Evolutionary conservation across 2,113 vertebrate species (phyloP).

Genomic region (Archocentrus centrarchus): DNA sequence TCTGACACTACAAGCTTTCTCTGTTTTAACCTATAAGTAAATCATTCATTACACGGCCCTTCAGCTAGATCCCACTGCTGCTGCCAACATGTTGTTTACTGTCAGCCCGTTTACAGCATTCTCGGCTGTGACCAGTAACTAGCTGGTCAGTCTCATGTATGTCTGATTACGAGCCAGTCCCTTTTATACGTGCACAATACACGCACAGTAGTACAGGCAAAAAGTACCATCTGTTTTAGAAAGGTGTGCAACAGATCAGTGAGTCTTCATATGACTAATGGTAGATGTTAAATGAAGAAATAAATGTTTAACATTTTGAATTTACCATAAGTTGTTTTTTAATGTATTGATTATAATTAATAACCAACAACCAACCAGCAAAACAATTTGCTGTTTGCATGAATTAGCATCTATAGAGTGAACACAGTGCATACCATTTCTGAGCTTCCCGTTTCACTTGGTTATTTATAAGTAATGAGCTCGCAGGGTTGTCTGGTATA

Average conservation of each 20-base stretch:
- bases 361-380: not conserved
- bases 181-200: too few relatives aligned
- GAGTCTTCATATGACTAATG: not conserved
- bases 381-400: constrained; percentile 2
- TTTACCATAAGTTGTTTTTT: not conserved
- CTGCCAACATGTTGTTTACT: too few relatives aligned
- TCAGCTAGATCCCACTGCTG: not conserved
- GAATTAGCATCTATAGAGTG: not conserved
- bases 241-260: not conserved
- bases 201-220: too few relatives aligned
- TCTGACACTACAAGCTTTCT: not conserved
- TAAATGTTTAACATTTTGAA: not conserved
- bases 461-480: constrained; percentile 25
- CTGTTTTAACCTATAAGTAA: not conserved
- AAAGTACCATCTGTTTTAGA: not conserved
- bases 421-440: not conserved
- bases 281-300: not conserved
- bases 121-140: too few relatives aligned
- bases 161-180: too few relatives aligned
- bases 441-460: not conserved
- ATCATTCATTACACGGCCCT: not conserved
- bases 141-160: too few relatives aligned
- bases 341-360: constrained; percentile 8
- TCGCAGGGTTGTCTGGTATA: constrained; percentile 10
- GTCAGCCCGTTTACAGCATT: not conserved